Evolutionary conservation across 2,888 invertebrate genomes (phyloP), one percentile per base, ranked within the genome.

Genomic region (Caenorhabditis auriculariae): DNA sequence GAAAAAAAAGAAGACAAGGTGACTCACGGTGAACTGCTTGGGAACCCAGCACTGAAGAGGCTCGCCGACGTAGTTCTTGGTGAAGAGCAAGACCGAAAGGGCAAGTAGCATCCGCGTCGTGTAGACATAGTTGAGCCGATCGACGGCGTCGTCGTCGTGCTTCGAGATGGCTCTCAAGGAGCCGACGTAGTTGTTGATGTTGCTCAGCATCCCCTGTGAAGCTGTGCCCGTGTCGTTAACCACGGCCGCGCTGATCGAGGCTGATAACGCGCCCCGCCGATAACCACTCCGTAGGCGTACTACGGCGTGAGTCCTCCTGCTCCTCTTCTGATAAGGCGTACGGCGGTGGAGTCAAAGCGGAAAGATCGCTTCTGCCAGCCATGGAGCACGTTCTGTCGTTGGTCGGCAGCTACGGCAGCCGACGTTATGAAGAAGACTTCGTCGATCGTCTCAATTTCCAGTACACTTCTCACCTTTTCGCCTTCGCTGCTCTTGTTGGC

Each of bases 31-130:
- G 64, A 73, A 80, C 51, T 80, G 72, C 24, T 68, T 69, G 5
- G 74, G 76, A 1, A 69, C 60, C 77, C 77, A 84, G 70, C 84
- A 84, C 63, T 84, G 83, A 38, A 84, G 82, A 4, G 84, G 84
- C 60, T 84, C 84, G n/a, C 84, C 84, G 15, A 83, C 82, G 67
- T 84, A 85, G 76, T 84, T 84, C 66, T 84, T 83, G 24, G 82
- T 82, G 55, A 83, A 83, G 39, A 84, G 80, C 19, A 82, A 82
- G 42, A 83, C 60, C 2, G 83, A 82, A 50, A 84, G 80, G 45
- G 82, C 79, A 28, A 84, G 75, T 47, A 84, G 70, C 58, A 84
- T 76, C 38, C 82, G 74, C 39, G 82, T 81, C 19, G 84, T 84
- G 74, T 82, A 57, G 21, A 83, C 81, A 52, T 84, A 82, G 75